Percentiles rank a stretch among this genome's conserved stretches.
phyloP scores from a whole-genome alignment of 1,140 invertebrate species.

The Argopecten irradians region DNA sequence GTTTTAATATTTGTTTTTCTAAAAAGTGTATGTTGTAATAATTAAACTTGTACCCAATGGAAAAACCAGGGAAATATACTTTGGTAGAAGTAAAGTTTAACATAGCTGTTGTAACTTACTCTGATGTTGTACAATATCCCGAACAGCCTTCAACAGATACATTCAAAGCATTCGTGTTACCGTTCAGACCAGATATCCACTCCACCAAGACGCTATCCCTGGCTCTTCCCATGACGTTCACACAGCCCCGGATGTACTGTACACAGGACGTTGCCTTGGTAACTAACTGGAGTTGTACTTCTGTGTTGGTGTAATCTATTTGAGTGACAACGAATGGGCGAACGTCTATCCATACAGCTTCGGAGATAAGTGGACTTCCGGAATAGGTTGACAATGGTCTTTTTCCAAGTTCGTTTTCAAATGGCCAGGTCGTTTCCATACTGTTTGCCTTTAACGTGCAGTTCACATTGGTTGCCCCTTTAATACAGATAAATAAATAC shows the following conservation, averaged over 20 bases:
- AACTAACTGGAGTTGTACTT: background rate
- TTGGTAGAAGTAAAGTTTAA: too few species aligned
- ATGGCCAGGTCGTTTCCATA: background rate
- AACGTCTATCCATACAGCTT: background rate
- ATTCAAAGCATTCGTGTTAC: background rate
- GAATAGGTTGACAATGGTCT: background rate
- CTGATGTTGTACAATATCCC: background rate
- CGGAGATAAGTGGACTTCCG: background rate
- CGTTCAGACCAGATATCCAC: background rate
- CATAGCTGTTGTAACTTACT: too few species aligned
- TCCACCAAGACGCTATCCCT: background rate
- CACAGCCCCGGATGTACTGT: background rate
- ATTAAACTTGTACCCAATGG: too few species aligned
- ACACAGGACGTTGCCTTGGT: background rate
- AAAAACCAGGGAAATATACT: too few species aligned
- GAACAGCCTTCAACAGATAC: background rate
- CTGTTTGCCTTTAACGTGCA: background rate
- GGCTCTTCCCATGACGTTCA: background rate
- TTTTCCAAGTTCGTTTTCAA: background rate
- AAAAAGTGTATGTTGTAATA: too few species aligned
- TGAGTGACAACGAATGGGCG: background rate
- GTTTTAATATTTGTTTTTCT: too few species aligned
- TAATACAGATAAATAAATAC: background rate
- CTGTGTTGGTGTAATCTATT: background rate
- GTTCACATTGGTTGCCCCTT: background rate